Evolutionary conservation across 2,797 vertebrate species (phyloP).

Genomic region (Pseudomugil gertrudae): DNA sequence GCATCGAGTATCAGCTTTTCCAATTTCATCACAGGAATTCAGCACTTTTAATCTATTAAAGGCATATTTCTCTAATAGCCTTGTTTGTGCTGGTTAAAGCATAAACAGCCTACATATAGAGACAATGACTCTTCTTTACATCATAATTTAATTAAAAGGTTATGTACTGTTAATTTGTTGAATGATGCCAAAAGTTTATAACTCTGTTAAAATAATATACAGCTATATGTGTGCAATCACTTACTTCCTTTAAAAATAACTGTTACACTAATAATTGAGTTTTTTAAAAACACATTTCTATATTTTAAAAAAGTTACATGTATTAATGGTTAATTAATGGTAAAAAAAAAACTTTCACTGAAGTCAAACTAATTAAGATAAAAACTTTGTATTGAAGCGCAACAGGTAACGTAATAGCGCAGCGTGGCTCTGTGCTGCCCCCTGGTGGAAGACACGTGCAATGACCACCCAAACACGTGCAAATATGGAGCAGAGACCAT

Average conservation of each 20-base stretch:
- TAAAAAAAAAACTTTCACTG: background rate
- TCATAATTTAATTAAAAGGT: background rate
- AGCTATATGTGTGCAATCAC: too few species aligned
- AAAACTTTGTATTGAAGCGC: background rate
- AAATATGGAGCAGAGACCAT: background rate
- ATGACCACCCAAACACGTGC: background rate
- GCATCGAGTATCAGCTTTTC: conserved; percentile 69
- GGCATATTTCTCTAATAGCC: too few species aligned
- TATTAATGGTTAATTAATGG: background rate
- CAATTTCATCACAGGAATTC: conserved; percentile 16
- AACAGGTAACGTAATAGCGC: background rate
- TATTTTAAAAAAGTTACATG: background rate
- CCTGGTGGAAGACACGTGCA: conserved; percentile 27
- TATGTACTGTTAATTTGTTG: too few species aligned
- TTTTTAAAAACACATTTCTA: background rate
- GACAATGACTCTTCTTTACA: background rate
- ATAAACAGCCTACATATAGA: background rate
- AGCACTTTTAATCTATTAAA: background rate
- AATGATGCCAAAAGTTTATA: too few species aligned
- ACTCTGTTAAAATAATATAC: too few species aligned
- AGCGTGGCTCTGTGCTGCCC: conserved; percentile 38
- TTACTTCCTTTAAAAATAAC: background rate
- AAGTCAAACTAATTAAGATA: background rate
- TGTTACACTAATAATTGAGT: background rate
- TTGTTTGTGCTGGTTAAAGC: background rate